phyloP scores from a whole-genome alignment of 2,888 invertebrate genomes.

The Oligia latruncula region DNA sequence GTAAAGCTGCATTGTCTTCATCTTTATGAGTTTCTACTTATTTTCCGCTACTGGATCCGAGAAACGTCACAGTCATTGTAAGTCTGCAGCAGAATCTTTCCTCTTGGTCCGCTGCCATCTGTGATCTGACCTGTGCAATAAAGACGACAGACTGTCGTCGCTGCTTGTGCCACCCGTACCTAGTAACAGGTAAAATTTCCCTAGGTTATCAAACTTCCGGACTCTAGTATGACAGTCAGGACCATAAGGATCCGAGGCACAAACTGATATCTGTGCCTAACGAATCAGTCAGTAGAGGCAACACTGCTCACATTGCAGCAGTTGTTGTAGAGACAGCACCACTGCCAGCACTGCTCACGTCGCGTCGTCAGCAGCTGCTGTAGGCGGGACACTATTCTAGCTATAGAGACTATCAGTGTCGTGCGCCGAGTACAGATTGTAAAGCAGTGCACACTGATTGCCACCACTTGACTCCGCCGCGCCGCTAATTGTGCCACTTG shows the following conservation, averaged over 20 bases:
- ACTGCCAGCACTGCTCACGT: neutral
- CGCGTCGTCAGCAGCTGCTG: neutral
- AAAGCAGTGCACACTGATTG: constrained; percentile 69
- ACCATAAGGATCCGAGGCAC: neutral
- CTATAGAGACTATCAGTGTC: neutral
- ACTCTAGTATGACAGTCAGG: neutral
- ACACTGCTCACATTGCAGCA: neutral
- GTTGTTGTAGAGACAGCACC: neutral
- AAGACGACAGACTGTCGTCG: neutral
- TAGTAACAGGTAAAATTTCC: neutral
- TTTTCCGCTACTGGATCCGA: neutral
- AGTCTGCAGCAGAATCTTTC: neutral
- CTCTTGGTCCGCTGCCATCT: neutral
- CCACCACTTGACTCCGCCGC: constrained; percentile 73
- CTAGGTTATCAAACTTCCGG: neutral
- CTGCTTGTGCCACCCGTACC: neutral
- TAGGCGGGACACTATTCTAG: neutral
- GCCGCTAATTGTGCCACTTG: constrained; percentile 66
- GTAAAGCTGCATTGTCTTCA: constrained; percentile 21
- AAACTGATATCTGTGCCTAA: neutral
- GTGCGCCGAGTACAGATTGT: constrained; percentile 25
- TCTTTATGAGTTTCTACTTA: constrained; percentile 5
- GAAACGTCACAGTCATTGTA: neutral
- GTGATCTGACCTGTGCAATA: neutral
- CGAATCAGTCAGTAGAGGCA: neutral